A percentile compares a stretch with the other conserved stretches of the same genome.
Conservation (phyloP, 2,113 vertebrate genomes). For the Scomber scombrus region DNA sequence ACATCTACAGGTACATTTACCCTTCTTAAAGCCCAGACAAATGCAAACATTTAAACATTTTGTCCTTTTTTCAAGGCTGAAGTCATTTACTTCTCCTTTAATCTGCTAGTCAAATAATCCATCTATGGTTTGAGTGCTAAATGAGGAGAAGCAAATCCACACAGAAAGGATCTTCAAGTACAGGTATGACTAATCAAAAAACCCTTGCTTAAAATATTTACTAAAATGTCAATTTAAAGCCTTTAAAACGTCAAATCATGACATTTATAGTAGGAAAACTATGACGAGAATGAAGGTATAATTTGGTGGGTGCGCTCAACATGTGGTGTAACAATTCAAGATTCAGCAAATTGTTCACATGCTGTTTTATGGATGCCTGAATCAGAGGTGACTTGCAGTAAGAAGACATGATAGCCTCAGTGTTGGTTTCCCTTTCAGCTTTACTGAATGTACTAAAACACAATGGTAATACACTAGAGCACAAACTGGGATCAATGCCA, state of each 20-base stretch:
- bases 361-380: background rate
- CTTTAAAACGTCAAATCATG: too few species aligned
- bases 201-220: background rate
- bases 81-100: too few species aligned
- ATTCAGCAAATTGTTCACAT: background rate
- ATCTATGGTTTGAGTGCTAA: too few species aligned
- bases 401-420: background rate
- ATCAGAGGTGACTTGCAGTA: background rate
- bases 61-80: too few species aligned
- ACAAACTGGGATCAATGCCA: conserved; percentile 30
- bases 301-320: background rate
- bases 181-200: conserved; percentile 3
- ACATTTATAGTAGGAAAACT: background rate
- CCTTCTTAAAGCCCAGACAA: background rate
- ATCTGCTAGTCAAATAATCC: rapidly evolving
- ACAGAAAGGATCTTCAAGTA: background rate
- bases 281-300: background rate
- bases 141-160: background rate
- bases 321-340: background rate
- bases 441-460: background rate
- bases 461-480: conserved; percentile 24
- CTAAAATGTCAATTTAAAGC: background rate
- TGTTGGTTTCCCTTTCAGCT: conserved; percentile 19
- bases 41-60: too few species aligned
- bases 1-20: background rate